phyloP scores from a whole-genome alignment of 2,888 invertebrate genomes.

The Cerastoderma edule region DNA sequence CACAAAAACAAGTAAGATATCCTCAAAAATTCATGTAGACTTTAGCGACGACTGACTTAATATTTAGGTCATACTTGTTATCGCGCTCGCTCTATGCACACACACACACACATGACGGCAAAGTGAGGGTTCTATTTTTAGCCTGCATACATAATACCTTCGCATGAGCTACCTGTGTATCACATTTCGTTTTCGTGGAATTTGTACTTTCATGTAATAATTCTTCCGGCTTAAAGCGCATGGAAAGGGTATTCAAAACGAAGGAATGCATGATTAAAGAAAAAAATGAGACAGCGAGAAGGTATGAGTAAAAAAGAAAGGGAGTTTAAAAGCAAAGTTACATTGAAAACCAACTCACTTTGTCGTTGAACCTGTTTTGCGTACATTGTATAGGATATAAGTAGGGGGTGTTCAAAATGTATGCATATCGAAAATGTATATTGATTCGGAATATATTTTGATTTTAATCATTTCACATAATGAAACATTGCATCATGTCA shows the following conservation, averaged over 20 bases:
- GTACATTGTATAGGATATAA: constrained; percentile 10
- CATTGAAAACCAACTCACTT: constrained; percentile 10
- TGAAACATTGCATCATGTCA: too few relatives aligned
- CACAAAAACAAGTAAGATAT: constrained; percentile 20
- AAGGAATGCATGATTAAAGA: too few relatives aligned
- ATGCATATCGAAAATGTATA: background rate
- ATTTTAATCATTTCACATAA: too few relatives aligned
- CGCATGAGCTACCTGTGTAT: constrained; percentile 18
- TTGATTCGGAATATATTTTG: too few relatives aligned
- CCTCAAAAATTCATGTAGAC: constrained; percentile 20
- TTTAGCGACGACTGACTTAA: constrained; percentile 21
- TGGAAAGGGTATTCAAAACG: too few relatives aligned
- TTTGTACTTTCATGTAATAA: too few relatives aligned
- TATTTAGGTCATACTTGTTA: constrained; percentile 25
- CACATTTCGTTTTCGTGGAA: background rate
- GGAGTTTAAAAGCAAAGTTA: too few relatives aligned
- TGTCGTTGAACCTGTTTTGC: constrained; percentile 20
- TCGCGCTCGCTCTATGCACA: constrained; percentile 21
- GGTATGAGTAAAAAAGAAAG: too few relatives aligned
- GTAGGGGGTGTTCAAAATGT: constrained; percentile 24
- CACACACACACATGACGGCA: constrained; percentile 25
- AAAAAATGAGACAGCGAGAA: too few relatives aligned
- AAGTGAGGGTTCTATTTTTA: constrained; percentile 20
- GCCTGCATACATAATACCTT: constrained; percentile 27
- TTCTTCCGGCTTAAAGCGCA: too few relatives aligned